Evolutionary conservation across 2,888 invertebrate genomes (phyloP), one percentile per base, ranked within the genome.

Genomic region (Pterobdella sp.): DNA sequence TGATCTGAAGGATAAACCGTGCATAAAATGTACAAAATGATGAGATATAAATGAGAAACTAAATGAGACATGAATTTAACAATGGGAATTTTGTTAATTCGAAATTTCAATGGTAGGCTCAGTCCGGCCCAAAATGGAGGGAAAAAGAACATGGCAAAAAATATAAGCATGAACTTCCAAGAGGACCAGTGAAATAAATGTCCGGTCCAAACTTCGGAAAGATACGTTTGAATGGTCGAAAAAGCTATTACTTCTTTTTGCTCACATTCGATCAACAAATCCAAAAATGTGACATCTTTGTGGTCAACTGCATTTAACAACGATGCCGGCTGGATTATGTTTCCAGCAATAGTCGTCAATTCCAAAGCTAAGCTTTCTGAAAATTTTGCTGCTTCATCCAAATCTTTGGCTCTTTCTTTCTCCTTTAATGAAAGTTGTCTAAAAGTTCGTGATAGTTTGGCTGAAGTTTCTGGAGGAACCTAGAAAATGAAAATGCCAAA

Each of bases 21-120:
- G 42, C 93, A 93, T 79, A 96, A 87, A 79, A 93, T 89, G 79
- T 97, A 88, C 80, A 97, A 89, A 77, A 93, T 86, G 90, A 97
- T 95, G 79, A 98, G 89, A 85, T 96, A 96, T 80, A 98, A 90
- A 86, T 99, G 98, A 7, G 97, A 96, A 34, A 97, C 96, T 80
- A 99, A 88, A 85, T 98, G 97, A 65, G 96, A 95, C 92, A 97
- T 96, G 86, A 98, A 99, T 86, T 98, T 98, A 82, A 99, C 95
- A 82, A 98, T 96, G 74, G 98, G 98, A 81, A 97, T 93, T 87
- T 95, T 93, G 87, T 94, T 93, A 86, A 92, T 94, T 85, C 91
- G 91, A 86, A 94, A 94, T 63, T 93, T 93, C 81, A 95, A 86
- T 71, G 96, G 96, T 82, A 96, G 88, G 76, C 95, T 94, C 84